A percentile compares a stretch with the other conserved stretches of the same genome.
phyloP scores from a whole-genome alignment of 2,888 invertebrate species.

The Mamestra brassicae region DNA sequence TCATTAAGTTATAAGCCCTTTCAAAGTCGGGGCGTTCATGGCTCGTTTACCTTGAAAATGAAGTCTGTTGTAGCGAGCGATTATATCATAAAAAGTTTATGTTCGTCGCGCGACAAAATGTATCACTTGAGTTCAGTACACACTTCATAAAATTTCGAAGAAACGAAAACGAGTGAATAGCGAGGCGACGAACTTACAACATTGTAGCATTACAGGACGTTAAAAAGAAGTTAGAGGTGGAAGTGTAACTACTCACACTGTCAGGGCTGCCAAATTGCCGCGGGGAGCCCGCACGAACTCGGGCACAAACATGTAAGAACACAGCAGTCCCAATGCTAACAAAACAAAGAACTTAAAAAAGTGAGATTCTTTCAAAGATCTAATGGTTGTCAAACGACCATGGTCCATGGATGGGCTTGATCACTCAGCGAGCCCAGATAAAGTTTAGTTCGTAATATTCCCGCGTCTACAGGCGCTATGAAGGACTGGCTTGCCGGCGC shows the following conservation, averaged over 20 bases:
- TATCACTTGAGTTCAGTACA: slow-evolving; percentile 13
- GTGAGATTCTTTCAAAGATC: too few relatives aligned
- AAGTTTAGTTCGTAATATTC: too few relatives aligned
- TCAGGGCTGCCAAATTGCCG: slow-evolving; percentile 19
- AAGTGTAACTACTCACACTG: neutral
- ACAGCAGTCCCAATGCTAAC: neutral
- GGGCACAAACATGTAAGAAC: neutral
- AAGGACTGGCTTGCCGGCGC: too few relatives aligned
- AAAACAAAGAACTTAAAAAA: too few relatives aligned
- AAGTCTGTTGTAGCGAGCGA: slow-evolving; percentile 3
- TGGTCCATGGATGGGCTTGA: too few relatives aligned
- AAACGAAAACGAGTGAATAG: slow-evolving; percentile 1
- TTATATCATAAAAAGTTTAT: slow-evolving; percentile 25
- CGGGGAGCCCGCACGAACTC: neutral
- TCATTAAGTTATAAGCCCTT: neutral
- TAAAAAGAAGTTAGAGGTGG: slow-evolving; percentile 22
- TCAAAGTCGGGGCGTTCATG: neutral
- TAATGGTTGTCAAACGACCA: too few relatives aligned
- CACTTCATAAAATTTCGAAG: slow-evolving; percentile 7
- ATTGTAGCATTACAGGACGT: slow-evolving; percentile 3
- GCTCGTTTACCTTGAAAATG: slow-evolving; percentile 9
- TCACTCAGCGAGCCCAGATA: too few relatives aligned
- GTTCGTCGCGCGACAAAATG: slow-evolving; percentile 4
- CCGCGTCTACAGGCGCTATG: too few relatives aligned
- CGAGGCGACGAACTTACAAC: slow-evolving; percentile 3